These are phyloP conservation scores for Clupea harengus DNA, from an alignment of 2,113 vertebrate genomes.

Conservation along the genomic window DNA sequence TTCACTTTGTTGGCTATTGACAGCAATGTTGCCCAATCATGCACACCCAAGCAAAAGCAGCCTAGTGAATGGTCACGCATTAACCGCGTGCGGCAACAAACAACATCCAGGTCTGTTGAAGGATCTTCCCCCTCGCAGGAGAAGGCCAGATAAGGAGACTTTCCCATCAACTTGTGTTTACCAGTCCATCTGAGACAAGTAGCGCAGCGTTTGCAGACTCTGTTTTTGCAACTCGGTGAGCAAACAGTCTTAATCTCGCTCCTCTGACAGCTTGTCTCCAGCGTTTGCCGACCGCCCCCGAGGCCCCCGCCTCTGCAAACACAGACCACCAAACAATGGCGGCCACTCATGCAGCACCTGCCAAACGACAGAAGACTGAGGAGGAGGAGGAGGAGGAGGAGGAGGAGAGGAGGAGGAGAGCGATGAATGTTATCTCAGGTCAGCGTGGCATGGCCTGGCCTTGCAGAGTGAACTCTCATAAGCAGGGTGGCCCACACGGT, in stretches of 20 bases:
- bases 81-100: background rate
- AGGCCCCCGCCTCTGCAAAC: conserved; percentile 28
- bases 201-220: conserved; percentile 3
- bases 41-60: background rate
- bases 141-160: conserved; percentile 2
- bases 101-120: background rate
- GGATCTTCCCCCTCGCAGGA: background rate
- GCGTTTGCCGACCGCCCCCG: conserved; percentile 30
- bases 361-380: conserved; percentile 10
- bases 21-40: background rate
- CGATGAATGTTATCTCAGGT: conserved; percentile 20
- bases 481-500: background rate
- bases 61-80: too few species aligned
- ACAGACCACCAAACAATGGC: conserved; percentile 23
- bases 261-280: conserved; percentile 29
- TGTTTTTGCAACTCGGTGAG: conserved; percentile 12
- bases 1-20: background rate
- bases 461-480: conserved; percentile 15
- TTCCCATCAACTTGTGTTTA: conserved; percentile 30
- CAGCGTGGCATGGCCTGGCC: background rate
- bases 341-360: conserved; percentile 37
- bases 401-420: background rate
- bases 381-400: background rate
- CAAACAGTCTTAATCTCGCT: conserved; percentile 35
- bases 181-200: conserved; percentile 15